A percentile compares a stretch with the other conserved stretches of the same genome.
These are phyloP conservation scores for Sander vitreus DNA, from an alignment of 2,113 vertebrate genomes.

Conservation along the genomic window DNA sequence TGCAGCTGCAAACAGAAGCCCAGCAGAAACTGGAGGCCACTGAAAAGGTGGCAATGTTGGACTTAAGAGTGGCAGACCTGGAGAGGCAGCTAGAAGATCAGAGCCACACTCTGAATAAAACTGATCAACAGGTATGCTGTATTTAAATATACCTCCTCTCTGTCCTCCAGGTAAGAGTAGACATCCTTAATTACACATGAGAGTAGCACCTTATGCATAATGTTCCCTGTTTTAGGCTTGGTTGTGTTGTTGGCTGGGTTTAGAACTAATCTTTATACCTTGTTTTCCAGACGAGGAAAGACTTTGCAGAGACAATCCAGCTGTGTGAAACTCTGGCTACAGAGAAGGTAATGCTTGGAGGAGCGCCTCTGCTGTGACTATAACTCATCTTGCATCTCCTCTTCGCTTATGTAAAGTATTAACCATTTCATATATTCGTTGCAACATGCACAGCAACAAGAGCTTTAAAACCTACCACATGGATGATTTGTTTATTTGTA, in stretches of 20 bases:
- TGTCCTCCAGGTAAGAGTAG: background rate
- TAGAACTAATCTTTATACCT: background rate
- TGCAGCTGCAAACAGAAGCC: conserved; percentile 12
- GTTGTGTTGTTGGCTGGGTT: background rate
- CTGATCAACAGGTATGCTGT: conserved; percentile 64
- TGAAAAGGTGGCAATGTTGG: conserved; percentile 47
- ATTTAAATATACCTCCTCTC: background rate
- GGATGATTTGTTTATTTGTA: too few relatives aligned
- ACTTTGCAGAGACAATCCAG: conserved; percentile 87
- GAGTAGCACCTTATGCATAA: background rate
- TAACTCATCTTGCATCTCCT: too few relatives aligned
- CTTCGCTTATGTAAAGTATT: too few relatives aligned
- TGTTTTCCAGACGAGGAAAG: conserved; percentile 73
- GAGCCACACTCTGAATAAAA: background rate
- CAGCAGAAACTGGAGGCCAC: conserved; percentile 20
- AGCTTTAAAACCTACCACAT: too few relatives aligned
- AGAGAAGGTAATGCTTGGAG: conserved; percentile 83
- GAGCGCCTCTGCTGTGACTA: background rate
- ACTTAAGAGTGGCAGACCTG: conserved; percentile 47
- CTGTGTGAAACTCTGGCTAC: conserved; percentile 86
- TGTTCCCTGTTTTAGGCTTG: background rate
- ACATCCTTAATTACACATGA: background rate
- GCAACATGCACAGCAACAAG: too few relatives aligned
- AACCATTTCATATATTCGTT: too few relatives aligned
- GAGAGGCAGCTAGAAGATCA: conserved; percentile 58